Evolutionary conservation across 2,888 invertebrate species (phyloP).

Genomic region (Steinernema carpocapsae): DNA sequence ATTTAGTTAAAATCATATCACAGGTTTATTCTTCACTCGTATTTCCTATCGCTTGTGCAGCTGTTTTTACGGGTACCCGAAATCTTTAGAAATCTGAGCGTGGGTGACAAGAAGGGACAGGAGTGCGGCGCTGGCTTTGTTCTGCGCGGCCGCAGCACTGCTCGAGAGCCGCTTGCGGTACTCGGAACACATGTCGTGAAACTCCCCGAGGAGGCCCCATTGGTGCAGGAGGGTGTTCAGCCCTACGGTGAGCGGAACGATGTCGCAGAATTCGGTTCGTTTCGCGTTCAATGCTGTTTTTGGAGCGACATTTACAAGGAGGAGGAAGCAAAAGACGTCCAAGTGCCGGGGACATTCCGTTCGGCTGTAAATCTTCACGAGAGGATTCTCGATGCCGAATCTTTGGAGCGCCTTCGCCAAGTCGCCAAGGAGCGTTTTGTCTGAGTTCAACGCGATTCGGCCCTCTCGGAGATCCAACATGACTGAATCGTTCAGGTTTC

Average conservation of each 20-base stretch:
- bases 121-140: background rate
- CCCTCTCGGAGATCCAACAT: constrained; percentile 12
- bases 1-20: no score
- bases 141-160: background rate
- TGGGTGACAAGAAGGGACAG: constrained; percentile 1
- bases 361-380: constrained; percentile 26
- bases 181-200: constrained; percentile 28
- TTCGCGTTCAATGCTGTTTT: constrained; percentile 8
- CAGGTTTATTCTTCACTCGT: no score
- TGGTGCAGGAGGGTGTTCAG: constrained; percentile 24
- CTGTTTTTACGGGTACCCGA: constrained; percentile 7
- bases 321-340: constrained; percentile 20
- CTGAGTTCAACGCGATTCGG: constrained; percentile 10
- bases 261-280: constrained; percentile 3
- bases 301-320: background rate
- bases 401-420: constrained; percentile 1
- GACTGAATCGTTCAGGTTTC: constrained; percentile 24
- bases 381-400: constrained; percentile 17
- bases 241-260: constrained; percentile 18
- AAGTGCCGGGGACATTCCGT: constrained; percentile 23
- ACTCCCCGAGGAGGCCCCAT: constrained; percentile 13
- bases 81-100: constrained; percentile 20
- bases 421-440: constrained; percentile 23
- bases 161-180: constrained; percentile 1
- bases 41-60: no score